Evolutionary conservation across 1,140 invertebrate genomes (phyloP).

Genomic region (Orchesella cincta): DNA sequence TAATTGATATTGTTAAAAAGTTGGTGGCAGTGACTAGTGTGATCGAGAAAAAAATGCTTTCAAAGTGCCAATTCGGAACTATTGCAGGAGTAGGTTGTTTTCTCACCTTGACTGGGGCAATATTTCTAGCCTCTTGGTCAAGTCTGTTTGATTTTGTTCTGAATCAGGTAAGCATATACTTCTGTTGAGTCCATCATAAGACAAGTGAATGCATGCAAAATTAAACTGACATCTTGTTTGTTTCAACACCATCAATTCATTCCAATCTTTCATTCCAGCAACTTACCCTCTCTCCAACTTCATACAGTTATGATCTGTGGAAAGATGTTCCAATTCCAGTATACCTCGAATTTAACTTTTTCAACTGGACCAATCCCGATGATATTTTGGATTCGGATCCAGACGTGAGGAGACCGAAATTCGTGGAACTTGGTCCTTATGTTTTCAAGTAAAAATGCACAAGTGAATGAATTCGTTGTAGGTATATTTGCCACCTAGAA

Average conservation of each 20-base stretch:
- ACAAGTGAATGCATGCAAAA: not conserved
- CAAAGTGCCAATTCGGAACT: not conserved
- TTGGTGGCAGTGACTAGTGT: not conserved
- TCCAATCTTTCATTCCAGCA: slow-evolving; percentile 36
- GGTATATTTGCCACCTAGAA: not conserved
- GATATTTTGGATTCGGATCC: slow-evolving; percentile 62
- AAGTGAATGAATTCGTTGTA: not conserved
- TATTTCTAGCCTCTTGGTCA: not conserved
- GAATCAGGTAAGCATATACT: not conserved
- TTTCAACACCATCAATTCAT: not conserved
- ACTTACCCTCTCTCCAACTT: slow-evolving; percentile 39
- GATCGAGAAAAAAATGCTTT: not conserved
- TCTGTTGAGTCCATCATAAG: too few species aligned
- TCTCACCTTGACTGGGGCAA: not conserved
- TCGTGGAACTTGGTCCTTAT: slow-evolving; percentile 80
- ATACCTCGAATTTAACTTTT: slow-evolving; percentile 77
- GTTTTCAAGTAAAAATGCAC: slow-evolving; percentile 69
- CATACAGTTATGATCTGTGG: slow-evolving; percentile 68
- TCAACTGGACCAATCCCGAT: slow-evolving; percentile 79
- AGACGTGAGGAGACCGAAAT: slow-evolving; percentile 68
- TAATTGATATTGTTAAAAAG: not conserved
- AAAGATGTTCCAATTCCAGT: slow-evolving; percentile 73
- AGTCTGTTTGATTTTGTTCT: slow-evolving; percentile 3
- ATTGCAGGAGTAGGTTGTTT: not conserved
- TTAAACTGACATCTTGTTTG: not conserved